Evolutionary conservation across 2,888 invertebrate species (phyloP), one percentile per base, ranked within the genome.

Genomic region (Eledona agricola): DNA sequence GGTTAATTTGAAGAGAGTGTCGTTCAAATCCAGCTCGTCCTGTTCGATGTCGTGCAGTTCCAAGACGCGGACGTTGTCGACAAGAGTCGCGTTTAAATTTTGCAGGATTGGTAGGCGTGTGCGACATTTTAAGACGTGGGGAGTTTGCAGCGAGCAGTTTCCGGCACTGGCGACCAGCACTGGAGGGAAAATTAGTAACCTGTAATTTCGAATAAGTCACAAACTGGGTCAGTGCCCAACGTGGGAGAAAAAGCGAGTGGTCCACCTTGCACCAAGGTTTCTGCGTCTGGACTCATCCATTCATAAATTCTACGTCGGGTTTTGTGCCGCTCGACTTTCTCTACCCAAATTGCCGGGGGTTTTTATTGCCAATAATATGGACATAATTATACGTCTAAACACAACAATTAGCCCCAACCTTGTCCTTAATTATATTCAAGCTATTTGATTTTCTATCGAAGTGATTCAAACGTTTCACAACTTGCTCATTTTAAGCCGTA

Each of bases 51-150:
- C 38, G 1, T 22, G 17, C 4, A 60, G 22, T 84, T 86, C 9
- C 84, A 85, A 5, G 64, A 65, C 19, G 81, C 75, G 38, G 4
- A 52, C 10, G n/a, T 45, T 15, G 4, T 16, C 4, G 9, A 11
- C 32, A 19, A 25, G 26, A 34, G 5, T 38, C 22, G n/a, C n/a
- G n/a, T n/a, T n/a, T n/a, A n/a, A n/a, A 17, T 37, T 7, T 2
- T 5, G 31, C 1, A 11, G 4, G 9, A 12, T n/a, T n/a, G 35
- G 28, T 13, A 46, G 16, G 12, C 26, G 25, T 13, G n/a, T 37
- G 1, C 2, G 13, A 7, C 52, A 52, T 4, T 25, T 46, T 2
- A 46, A 9, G 20, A 31, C 37, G 4, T 20, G 17, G 5, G 13
- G 16, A n/a, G 6, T 38, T 4, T 7, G n/a, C 2, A 42, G 20